Conservation (phyloP, 2,888 invertebrate genomes). For the Parnassius orleans region DNA sequence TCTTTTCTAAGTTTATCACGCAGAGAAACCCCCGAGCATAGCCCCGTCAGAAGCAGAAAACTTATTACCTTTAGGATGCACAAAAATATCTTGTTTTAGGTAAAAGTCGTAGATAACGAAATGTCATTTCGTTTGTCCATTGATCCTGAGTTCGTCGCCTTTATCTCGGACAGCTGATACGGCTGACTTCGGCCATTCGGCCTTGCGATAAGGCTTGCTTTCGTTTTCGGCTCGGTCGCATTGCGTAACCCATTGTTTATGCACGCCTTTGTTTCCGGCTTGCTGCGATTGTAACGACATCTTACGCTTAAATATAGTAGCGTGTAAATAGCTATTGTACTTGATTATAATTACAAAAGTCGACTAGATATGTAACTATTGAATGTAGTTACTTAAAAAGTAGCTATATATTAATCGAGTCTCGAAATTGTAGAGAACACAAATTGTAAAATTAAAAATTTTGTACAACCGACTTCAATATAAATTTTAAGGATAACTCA, state of each 20-base stretch:
- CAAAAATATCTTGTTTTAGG: neutral
- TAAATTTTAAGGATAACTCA: too few species aligned
- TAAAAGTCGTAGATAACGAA: neutral
- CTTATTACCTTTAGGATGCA: too few species aligned
- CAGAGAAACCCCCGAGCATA: too few species aligned
- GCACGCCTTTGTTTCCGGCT: neutral
- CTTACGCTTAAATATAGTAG: neutral
- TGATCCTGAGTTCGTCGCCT: neutral
- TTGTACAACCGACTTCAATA: too few species aligned
- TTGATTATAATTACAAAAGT: too few species aligned
- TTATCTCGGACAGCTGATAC: constrained; percentile 3
- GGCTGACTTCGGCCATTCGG: constrained; percentile 1
- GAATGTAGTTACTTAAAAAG: too few species aligned
- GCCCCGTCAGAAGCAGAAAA: too few species aligned
- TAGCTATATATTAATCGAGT: too few species aligned
- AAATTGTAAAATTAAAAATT: neutral
- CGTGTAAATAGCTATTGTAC: too few species aligned
- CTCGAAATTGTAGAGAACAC: too few species aligned
- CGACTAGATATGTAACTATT: too few species aligned
- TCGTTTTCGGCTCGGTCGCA: constrained; percentile 6
- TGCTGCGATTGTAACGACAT: constrained; percentile 3
- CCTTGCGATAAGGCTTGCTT: constrained; percentile 11
- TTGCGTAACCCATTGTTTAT: constrained; percentile 20
- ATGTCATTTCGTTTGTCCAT: neutral
- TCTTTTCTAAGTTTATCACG: too few species aligned